Evolutionary conservation across 2,888 invertebrate genomes (phyloP).

Genomic region (Caenorhabditis imperialis): DNA sequence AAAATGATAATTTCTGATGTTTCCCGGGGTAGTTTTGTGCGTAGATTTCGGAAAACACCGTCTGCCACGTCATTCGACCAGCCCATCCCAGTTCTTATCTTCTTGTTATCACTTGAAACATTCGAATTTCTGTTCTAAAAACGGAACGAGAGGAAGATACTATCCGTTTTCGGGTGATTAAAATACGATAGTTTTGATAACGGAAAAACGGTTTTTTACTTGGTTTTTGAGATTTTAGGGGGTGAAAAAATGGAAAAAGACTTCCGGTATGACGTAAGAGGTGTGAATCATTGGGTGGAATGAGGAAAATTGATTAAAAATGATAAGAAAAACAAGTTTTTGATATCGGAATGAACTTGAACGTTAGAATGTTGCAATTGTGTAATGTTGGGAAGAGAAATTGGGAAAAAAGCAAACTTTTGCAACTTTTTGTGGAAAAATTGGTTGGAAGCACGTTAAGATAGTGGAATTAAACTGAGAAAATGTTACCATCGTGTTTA

Average conservation of each 20-base stretch:
- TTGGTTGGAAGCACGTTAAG: too few relatives aligned
- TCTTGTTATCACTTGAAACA: background rate
- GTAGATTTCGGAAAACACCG: background rate
- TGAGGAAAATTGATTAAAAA: too few relatives aligned
- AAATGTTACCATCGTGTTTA: background rate
- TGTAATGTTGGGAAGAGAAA: background rate
- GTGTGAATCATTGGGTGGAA: too few relatives aligned
- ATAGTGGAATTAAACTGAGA: too few relatives aligned
- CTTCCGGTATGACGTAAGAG: too few relatives aligned
- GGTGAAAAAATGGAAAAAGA: background rate
- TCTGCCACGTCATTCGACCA: background rate
- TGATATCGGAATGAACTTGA: too few relatives aligned
- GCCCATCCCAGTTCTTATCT: background rate
- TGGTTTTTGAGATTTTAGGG: background rate
- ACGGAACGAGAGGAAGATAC: slow-evolving; percentile 7
- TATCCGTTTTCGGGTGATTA: background rate
- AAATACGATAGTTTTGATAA: background rate
- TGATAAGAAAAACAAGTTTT: too few relatives aligned
- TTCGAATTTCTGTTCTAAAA: slow-evolving; percentile 36
- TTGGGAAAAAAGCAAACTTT: background rate
- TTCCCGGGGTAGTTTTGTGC: background rate
- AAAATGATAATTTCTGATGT: too few relatives aligned
- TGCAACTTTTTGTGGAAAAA: too few relatives aligned
- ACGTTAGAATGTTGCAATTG: too few relatives aligned
- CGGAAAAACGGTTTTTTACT: background rate